Evolutionary conservation across 2,113 vertebrate genomes (phyloP).

Genomic region (Sinocyclocheilus maitianheensis): DNA sequence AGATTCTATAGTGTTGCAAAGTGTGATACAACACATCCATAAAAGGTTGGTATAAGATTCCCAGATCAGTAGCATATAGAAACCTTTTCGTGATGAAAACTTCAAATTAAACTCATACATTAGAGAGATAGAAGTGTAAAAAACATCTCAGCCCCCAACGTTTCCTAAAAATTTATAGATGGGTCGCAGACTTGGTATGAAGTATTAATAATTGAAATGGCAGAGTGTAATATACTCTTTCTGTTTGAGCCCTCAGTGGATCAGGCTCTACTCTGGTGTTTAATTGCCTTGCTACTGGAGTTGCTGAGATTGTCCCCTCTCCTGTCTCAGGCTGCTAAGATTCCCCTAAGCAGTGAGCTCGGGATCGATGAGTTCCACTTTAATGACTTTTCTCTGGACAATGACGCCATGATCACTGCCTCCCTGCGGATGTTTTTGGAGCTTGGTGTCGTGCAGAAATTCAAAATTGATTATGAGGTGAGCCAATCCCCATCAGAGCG

Average conservation of each 20-base stretch:
- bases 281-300: conserved; percentile 27
- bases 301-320: conserved; percentile 38
- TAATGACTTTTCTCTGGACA: conserved; percentile 82
- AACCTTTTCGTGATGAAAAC: conserved; percentile 41
- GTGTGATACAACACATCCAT: too few relatives aligned
- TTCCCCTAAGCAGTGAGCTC: conserved; percentile 76
- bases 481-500: conserved; percentile 18
- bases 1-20: not conserved
- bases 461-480: conserved; percentile 82
- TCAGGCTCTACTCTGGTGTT: conserved; percentile 13
- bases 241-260: conserved; percentile 4
- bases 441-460: conserved; percentile 78
- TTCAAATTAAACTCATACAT: conserved; percentile 52
- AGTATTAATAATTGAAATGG: conserved; percentile 26
- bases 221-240: conserved; percentile 18
- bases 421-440: conserved; percentile 81
- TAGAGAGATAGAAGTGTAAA: not conserved
- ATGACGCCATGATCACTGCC: conserved; percentile 79
- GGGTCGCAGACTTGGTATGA: conserved; percentile 6
- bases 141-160: not conserved
- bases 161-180: conserved; percentile 20
- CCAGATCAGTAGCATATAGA: not conserved
- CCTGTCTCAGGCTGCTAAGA: conserved; percentile 75
- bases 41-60: not conserved
- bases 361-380: conserved; percentile 80